Evolutionary conservation across 2,888 invertebrate genomes (phyloP), one percentile per base, ranked within the genome.

Genomic region (Agonopterix heracliana): DNA sequence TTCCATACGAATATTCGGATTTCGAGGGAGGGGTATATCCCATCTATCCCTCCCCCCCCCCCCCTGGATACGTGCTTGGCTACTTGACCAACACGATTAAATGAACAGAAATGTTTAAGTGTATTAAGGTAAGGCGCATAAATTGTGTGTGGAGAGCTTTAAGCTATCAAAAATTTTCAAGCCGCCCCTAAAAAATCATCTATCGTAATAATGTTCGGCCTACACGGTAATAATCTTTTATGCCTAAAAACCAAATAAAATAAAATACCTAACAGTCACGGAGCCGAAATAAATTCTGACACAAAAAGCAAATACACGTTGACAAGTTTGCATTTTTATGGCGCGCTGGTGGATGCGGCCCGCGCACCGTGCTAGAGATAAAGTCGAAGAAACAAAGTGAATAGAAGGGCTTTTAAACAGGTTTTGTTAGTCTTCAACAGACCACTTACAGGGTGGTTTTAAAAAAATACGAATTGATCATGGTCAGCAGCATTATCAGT

Each of bases 291-390:
- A 59, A 66, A 64, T 70, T 65, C 49, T 54, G 54, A 52, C 48
- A 59, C 55, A 60, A 64, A 70, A 64, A 73, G 26, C 26, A 26
- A 58, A 70, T 66, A 68, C 72, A 66, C 64, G 74, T 57, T 67
- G 74, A 69, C 75, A 74, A 79, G 72, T 77, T 74, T 71, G 71
- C 70, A 76, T 76, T 78, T 78, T 81, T 81, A 79, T 80, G 67
- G 66, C 71, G 66, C 63, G 58, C 56, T 26, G 59, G 66, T 68
- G 67, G 60, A 59, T 66, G 68, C 66, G 61, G 63, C 56, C 55
- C 53, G 56, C 57, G 53, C 60, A 54, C 53, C 56, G 56, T 59
- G 54, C 49, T 51, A 50, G 52, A 52, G 49, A 11, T 41, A 42
- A 42, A 41, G 50, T 50, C 54, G 10, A 3, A 36, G 70, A 38